Evolutionary conservation across 2,113 vertebrate genomes (phyloP), one percentile per base, ranked within the genome.

Genomic region (Megalops atlanticus): DNA sequence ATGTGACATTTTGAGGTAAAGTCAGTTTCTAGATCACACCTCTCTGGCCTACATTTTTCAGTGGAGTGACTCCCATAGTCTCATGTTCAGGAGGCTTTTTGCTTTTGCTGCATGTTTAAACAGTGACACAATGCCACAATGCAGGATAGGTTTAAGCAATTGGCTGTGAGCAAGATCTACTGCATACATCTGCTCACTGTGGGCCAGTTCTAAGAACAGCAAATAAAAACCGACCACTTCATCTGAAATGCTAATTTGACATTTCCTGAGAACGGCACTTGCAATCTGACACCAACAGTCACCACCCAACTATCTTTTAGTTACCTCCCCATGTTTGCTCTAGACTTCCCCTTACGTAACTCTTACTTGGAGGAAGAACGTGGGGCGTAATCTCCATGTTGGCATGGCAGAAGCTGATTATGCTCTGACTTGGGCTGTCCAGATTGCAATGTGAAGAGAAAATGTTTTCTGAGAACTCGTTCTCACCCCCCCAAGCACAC

Each of bases 371-470:
- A 39, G 80, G 73, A 77, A 31, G 68, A 14, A 24, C 16, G 64
- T 31, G 39, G 79, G 31, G 33, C 41, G 47, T 83, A 81, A 88
- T 84, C 70, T 82, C 79, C 47, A 45, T 79, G 58, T 39, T 73
- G 15, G 33, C 35, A 16, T 71, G 79, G 35, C 16, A 43, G 72
- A 54, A 81, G n/a, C 31, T 77, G 82, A 79, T 82, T 84, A 68
- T 47, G 68, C 69, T 76, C 72, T 79, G 38, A 39, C 41, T 10
- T 36, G 58, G 8, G 36, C 41, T 15, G 38, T 64, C 79, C 10
- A 76, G 79, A 82, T 82, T 76, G 39, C n/a, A 11, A 76, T 77
- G n/a, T 40, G 64, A 40, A 18, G 33, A 35, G 77, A 52, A 82
- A 15, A 24, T 31, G 74, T 68, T 85, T 86, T 78, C 81, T 36